phyloP scores from a whole-genome alignment of 1,140 invertebrate species.

The Drosophila subobscura region DNA sequence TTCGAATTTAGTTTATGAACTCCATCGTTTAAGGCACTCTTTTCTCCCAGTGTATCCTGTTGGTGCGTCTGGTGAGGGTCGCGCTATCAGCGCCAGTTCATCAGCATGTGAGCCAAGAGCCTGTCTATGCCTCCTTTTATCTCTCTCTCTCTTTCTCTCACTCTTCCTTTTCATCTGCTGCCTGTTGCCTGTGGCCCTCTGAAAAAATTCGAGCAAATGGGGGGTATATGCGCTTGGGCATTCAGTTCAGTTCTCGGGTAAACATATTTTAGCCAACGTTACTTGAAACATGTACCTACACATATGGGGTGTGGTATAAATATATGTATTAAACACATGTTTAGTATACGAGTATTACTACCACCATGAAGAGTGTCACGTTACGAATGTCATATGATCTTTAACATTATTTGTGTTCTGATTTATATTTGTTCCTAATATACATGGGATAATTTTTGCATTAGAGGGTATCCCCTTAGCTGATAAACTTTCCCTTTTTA shows the following conservation, averaged over 20 bases:
- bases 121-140: conserved; percentile 31
- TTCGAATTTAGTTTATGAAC: background rate
- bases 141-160: conserved; percentile 2
- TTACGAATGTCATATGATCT: too few relatives aligned
- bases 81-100: conserved; percentile 57
- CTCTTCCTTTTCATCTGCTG: background rate
- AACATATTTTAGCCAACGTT: background rate
- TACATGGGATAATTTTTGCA: too few relatives aligned
- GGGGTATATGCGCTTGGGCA: too few relatives aligned
- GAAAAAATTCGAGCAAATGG: background rate
- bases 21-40: background rate
- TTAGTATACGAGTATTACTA: too few relatives aligned
- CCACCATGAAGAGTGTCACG: too few relatives aligned
- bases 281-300: background rate
- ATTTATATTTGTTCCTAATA: too few relatives aligned
- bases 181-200: conserved; percentile 2
- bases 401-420: too few relatives aligned
- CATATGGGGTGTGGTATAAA: too few relatives aligned
- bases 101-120: conserved; percentile 44
- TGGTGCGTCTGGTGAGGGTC: conserved; percentile 10
- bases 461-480: too few relatives aligned
- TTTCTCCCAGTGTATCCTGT: conserved; percentile 1
- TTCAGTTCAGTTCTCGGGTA: too few relatives aligned
- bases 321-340: too few relatives aligned
- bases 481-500: too few relatives aligned